Conservation (phyloP, 1,140 invertebrate species). For the Vollenhovia emeryi region DNA sequence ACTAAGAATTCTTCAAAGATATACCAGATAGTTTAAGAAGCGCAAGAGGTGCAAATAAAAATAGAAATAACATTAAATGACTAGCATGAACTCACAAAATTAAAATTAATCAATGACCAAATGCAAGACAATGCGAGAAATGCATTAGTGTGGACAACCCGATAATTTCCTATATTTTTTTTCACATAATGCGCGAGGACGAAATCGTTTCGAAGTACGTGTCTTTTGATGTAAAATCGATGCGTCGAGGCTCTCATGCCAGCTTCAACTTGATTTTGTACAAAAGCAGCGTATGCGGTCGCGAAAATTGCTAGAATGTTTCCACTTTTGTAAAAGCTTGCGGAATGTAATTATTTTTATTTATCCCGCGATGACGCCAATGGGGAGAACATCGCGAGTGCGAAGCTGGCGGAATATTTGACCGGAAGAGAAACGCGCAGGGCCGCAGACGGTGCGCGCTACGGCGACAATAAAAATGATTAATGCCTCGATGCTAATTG, state of each 20-base stretch:
- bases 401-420: background rate
- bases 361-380: background rate
- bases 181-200: background rate
- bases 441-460: background rate
- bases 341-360: background rate
- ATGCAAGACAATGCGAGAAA: background rate
- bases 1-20: background rate
- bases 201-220: background rate
- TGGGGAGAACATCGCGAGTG: background rate
- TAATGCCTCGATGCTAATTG: constrained; percentile 20
- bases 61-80: background rate
- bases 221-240: background rate
- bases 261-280: background rate
- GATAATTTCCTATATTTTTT: background rate
- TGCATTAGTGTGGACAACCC: background rate
- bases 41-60: background rate
- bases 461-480: constrained; percentile 35
- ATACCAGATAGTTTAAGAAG: background rate
- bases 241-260: background rate
- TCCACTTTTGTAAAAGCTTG: background rate
- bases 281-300: background rate
- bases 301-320: background rate
- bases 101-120: background rate
- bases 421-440: background rate
- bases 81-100: background rate